Conservation (phyloP, 2,888 invertebrate genomes). For the Synergus laeviventris region DNA sequence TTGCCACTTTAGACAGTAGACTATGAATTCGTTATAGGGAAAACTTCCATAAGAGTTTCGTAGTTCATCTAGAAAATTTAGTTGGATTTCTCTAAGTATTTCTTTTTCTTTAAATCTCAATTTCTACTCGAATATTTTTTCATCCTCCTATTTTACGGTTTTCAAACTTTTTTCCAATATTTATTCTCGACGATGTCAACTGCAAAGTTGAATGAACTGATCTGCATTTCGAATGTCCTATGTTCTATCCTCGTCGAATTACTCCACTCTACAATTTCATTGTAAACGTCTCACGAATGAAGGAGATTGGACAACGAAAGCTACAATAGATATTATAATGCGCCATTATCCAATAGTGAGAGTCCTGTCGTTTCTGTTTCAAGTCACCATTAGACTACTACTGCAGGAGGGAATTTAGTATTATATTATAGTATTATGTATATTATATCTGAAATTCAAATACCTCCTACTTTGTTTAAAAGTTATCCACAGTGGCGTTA, state of each 20-base stretch:
- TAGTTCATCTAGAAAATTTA: background rate
- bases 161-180: constrained; percentile 14
- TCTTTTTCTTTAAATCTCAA: background rate
- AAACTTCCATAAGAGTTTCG: too few relatives aligned
- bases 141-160: background rate
- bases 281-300: constrained; percentile 52
- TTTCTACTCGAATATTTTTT: background rate
- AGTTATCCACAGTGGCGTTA: background rate
- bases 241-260: background rate
- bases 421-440: too few relatives aligned
- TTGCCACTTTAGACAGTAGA: background rate
- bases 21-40: background rate
- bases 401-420: background rate
- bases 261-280: constrained; percentile 23
- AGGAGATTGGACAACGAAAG: constrained; percentile 32
- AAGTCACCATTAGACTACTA: constrained; percentile 26
- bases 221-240: constrained; percentile 23
- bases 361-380: background rate
- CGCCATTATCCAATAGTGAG: constrained; percentile 28
- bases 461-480: too few relatives aligned
- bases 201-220: constrained; percentile 13
- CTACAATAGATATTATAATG: constrained; percentile 24
- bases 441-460: too few relatives aligned
- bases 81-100: background rate
- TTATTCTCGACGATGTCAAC: background rate